A percentile compares a stretch with the other conserved stretches of the same genome.
Conservation (phyloP, 2,888 invertebrate species). For the Pasiphila rectangulata region DNA sequence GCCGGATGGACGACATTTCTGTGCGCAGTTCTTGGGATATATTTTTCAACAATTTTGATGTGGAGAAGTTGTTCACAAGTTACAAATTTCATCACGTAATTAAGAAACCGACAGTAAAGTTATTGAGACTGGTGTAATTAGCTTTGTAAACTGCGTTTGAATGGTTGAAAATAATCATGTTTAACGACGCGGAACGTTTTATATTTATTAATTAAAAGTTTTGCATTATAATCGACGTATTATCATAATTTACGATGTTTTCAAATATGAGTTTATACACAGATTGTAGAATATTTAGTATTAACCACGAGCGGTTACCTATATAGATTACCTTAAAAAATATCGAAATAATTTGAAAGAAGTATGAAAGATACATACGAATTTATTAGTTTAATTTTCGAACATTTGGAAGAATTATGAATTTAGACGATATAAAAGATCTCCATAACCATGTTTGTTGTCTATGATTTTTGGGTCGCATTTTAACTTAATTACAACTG, state of each 20-base stretch:
- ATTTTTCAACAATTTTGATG: too few species aligned
- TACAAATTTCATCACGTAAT: too few species aligned
- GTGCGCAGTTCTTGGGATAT: too few species aligned
- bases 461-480: neutral
- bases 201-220: neutral
- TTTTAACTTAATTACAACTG: neutral
- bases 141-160: neutral
- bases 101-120: neutral
- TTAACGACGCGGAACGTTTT: neutral
- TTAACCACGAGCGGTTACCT: neutral
- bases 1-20: too few species aligned
- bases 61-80: too few species aligned
- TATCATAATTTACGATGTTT: neutral
- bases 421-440: conserved; percentile 2
- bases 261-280: neutral
- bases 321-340: neutral
- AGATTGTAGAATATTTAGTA: neutral
- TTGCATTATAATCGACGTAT: neutral
- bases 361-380: conserved; percentile 17
- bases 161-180: neutral
- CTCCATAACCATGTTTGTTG: neutral
- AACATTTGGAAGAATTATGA: conserved; percentile 3
- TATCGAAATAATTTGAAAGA: too few species aligned
- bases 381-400: conserved; percentile 33
- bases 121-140: neutral